Evolutionary conservation across 1,140 invertebrate genomes (phyloP), one percentile per base, ranked within the genome.

Genomic region (Drosophila kurseongensis): DNA sequence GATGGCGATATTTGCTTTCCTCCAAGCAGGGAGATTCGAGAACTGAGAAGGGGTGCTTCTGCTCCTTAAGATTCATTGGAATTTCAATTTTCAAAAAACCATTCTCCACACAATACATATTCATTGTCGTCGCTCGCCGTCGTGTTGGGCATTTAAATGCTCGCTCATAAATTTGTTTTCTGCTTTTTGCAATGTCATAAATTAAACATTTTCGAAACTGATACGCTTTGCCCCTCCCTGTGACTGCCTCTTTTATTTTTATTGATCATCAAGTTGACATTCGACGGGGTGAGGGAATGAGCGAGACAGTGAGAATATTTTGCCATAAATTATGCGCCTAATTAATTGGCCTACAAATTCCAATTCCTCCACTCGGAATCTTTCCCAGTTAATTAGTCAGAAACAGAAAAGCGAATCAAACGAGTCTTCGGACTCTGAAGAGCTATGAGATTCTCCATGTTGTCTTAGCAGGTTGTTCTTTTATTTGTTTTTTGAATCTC

Each of bases 121-220:
- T 88, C 83, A 86, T 86, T 75, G 74, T 86, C 51, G 50, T 57
- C 18, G 38, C 40, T 57, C 51, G 50, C 4, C 35, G 48, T 80
- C 68, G 67, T 69, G 82, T 69, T 61, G 83, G 69, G 83, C 83
- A 86, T 88, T 86, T 86, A 71, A 86, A 88, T 82, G 81, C 81
- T 75, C 48, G 68, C 75, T 83, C 72, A 89, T 88, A 88, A 83
- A 88, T 89, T 75, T 75, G 56, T 52, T 62, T 69, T 68, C 47
- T 27, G 47, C 36, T 58, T 68, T 88, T 82, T 77, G 83, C 77
- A 76, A 75, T 65, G 84, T 88, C 84, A 88, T 89, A 89, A 89
- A 89, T 88, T 88, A 88, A 88, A 89, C 84, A 89, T 88, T 75
- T 88, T 89, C 75, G 80, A 63, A 89, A 89, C 85, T 78, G 80